A percentile compares a stretch with the other conserved stretches of the same genome.
phyloP scores from a whole-genome alignment of 2,113 vertebrate genomes.

The Camarhynchus parvulus region DNA sequence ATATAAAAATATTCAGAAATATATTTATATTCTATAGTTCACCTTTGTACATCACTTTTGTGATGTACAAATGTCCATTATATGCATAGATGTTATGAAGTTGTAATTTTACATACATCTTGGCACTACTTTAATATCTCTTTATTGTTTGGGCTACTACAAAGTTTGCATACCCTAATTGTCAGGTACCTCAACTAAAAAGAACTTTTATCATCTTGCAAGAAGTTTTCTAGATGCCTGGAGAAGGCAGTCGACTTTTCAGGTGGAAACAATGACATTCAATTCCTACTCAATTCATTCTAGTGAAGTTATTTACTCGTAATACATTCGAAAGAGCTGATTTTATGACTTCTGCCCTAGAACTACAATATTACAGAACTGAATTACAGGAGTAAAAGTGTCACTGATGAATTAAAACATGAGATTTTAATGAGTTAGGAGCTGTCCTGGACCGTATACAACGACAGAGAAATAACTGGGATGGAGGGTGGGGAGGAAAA shows the following conservation, averaged over 20 bases:
- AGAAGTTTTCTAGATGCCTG: background rate
- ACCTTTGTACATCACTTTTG: background rate
- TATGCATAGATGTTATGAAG: background rate
- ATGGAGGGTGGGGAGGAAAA: fast-evolving
- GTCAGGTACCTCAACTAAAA: background rate
- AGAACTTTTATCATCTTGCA: background rate
- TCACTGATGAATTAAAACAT: background rate
- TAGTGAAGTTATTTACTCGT: background rate
- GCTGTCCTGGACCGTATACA: background rate
- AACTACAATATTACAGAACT: background rate
- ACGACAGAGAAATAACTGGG: background rate
- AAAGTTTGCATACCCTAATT: background rate
- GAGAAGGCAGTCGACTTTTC: background rate
- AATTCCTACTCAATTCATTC: background rate
- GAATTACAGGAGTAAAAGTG: background rate
- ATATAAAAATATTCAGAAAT: background rate
- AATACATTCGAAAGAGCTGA: background rate
- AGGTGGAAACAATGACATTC: background rate
- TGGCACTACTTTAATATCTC: background rate
- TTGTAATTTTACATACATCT: background rate
- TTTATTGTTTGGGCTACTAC: background rate
- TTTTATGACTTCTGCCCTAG: background rate
- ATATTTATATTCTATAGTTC: background rate
- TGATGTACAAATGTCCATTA: background rate
- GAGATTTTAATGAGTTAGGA: background rate